phyloP scores from a whole-genome alignment of 2,113 vertebrate genomes.

The Anolis carolinensis region DNA sequence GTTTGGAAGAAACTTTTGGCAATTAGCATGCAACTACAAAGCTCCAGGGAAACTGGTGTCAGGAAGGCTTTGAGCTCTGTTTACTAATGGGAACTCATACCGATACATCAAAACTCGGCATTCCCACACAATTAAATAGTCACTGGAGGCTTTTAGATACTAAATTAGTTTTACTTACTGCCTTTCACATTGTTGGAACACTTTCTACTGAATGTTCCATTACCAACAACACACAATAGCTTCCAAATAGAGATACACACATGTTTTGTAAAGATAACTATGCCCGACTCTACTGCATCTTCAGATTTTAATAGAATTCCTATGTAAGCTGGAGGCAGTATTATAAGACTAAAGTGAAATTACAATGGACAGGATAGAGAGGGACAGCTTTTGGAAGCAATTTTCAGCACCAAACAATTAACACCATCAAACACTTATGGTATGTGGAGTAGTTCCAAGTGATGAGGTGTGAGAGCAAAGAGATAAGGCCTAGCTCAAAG shows the following conservation, averaged over 20 bases:
- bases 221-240: accelerated
- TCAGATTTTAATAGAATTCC: background rate
- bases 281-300: background rate
- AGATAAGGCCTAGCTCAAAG: background rate
- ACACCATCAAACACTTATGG: background rate
- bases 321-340: background rate
- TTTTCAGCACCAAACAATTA: background rate
- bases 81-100: conserved; percentile 28
- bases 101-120: conserved; percentile 30
- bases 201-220: conserved; percentile 20
- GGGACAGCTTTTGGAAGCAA: background rate
- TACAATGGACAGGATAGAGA: background rate
- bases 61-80: conserved; percentile 45
- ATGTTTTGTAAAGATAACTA: background rate
- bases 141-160: conserved; percentile 25
- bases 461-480: background rate
- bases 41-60: conserved; percentile 22
- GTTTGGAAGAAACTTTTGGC: conserved; percentile 14
- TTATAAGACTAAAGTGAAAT: background rate
- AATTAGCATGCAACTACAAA: conserved; percentile 30
- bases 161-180: conserved; percentile 37
- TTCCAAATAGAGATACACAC: background rate
- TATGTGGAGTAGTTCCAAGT: background rate
- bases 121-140: conserved; percentile 51
- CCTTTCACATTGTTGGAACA: conserved; percentile 41